Conservation (phyloP, 2,888 invertebrate genomes). For the Eilema sororculum region DNA sequence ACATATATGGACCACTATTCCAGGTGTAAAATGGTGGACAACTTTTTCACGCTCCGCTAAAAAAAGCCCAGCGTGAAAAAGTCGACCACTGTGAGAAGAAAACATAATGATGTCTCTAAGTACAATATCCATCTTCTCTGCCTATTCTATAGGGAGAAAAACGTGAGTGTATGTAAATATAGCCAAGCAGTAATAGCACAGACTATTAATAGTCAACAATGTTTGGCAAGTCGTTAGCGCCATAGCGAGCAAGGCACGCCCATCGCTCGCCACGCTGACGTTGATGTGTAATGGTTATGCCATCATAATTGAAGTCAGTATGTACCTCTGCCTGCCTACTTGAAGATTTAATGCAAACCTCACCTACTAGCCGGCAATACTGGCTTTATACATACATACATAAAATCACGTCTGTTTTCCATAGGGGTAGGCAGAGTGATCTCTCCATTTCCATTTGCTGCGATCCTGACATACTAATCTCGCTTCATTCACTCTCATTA, state of each 20-base stretch:
- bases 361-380: no score
- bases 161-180: constrained; percentile 32
- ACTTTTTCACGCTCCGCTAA: no score
- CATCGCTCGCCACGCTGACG: constrained; percentile 19
- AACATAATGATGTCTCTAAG: not conserved
- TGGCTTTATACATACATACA: no score
- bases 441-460: no score
- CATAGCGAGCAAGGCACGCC: constrained; percentile 14
- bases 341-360: not conserved
- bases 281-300: constrained; percentile 13
- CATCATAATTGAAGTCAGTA: not conserved
- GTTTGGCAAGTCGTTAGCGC: constrained; percentile 37
- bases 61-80: no score
- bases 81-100: not conserved
- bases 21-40: no score
- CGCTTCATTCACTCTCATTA: no score
- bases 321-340: not conserved
- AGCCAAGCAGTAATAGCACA: constrained; percentile 34
- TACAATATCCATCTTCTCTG: not conserved
- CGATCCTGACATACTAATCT: no score
- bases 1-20: not conserved
- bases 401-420: no score
- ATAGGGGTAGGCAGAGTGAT: no score
- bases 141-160: not conserved
- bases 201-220: constrained; percentile 41